Evolutionary conservation across 2,113 vertebrate species (phyloP), one percentile per base, ranked within the genome.

Genomic region (rat (Rattus norvegicus)): DNA sequence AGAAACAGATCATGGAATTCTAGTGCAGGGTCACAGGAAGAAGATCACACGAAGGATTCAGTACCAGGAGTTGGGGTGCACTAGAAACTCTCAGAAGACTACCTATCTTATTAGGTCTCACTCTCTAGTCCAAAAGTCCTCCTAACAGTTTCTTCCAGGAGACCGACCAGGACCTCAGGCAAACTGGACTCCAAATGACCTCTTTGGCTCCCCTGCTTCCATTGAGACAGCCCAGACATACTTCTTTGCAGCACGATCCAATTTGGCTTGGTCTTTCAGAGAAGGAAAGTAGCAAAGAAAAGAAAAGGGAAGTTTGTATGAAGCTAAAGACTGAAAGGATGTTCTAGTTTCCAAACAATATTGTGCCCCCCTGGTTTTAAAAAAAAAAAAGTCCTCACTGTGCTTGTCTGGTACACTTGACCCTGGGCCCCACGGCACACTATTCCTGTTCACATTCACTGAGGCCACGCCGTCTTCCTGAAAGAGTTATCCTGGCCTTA

Each of bases 301-400:
- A 19, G 56, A n/a, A 91, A 95, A 72, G 39, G 36, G 76, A 97
- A 89, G 49, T 43, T 61, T 94, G 17, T 91, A 63, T 77, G 26
- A 87, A 61, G 72, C 65, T 65, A 84, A 81, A 91, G 84, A 92
- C 90, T 76, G 75, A 85, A 80, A 93, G 69, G 90, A 80, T 59
- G n/a, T 84, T 70, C 88, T 93, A 73, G 76, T 94, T 95, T 95
- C 93, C 81, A 94, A 93, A 95, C 93, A 90, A 90, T 93, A 95
- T 33, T 77, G 63, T 83, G 36, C 16, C 22, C 90, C 65, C 26
- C 47, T 11, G 11, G 63, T 36, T 83, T 43, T 9, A 30, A 85
- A 56, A 54, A 52, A 70, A 95, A 94, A 69, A 86, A 94, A 97
- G 89, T 75, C 79, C 26, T 95, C 72, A 47, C 81, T 93, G 75